Conservation (phyloP, 1,140 invertebrate species). For the Onthophagus taurus region DNA sequence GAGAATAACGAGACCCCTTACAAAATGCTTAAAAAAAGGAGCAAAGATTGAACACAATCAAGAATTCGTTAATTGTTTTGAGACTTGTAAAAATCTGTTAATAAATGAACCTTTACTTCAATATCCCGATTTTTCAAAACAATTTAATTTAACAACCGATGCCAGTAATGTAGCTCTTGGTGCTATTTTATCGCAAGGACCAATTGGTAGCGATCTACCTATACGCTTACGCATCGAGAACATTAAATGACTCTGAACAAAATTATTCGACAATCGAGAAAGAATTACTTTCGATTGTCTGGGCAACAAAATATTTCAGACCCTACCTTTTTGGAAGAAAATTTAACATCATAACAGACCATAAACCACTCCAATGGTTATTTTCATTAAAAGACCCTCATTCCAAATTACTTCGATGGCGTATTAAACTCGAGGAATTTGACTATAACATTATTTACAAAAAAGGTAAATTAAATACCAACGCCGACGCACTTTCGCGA, state of each 20-base stretch:
- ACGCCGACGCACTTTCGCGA: constrained; percentile 22
- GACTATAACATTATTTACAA: constrained; percentile 13
- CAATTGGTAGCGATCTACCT: constrained; percentile 19
- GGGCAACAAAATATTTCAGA: constrained; percentile 13
- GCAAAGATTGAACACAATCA: neutral
- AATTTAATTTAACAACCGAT: constrained; percentile 31
- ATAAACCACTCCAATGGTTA: constrained; percentile 16
- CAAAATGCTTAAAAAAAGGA: constrained; percentile 32
- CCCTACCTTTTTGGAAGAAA: constrained; percentile 14
- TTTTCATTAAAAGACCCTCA: constrained; percentile 16
- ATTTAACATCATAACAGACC: constrained; percentile 16
- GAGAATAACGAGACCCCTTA: constrained; percentile 32
- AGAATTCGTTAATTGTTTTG: neutral
- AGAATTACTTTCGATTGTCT: constrained; percentile 15
- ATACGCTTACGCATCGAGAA: constrained; percentile 13
- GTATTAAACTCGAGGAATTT: constrained; percentile 14
- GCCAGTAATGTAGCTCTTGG: constrained; percentile 28
- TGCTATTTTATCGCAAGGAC: constrained; percentile 28
- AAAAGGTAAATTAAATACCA: constrained; percentile 12
- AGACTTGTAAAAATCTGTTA: constrained; percentile 8
- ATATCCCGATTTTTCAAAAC: constrained; percentile 30
- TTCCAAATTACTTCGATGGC: constrained; percentile 17
- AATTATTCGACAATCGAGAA: constrained; percentile 15
- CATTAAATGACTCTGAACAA: constrained; percentile 11
- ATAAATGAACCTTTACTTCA: constrained; percentile 11